A percentile compares a stretch with the other conserved stretches of the same genome.
phyloP scores from a whole-genome alignment of 2,113 vertebrate genomes.

The Aviceda subcristata region DNA sequence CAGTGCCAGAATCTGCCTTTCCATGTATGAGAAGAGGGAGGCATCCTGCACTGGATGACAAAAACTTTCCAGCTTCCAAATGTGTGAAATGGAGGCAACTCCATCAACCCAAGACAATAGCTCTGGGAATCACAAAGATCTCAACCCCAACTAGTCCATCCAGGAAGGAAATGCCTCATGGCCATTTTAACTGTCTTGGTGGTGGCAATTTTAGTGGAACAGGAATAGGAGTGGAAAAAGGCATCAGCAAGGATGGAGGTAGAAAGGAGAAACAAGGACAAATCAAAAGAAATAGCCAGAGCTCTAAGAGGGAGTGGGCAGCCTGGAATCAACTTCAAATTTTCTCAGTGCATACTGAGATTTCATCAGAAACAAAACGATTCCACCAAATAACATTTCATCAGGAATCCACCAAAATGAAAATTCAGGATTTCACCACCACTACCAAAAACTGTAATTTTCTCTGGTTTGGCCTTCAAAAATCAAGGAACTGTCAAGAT shows the following conservation, averaged over 20 bases:
- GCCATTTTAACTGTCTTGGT: neutral
- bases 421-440: neutral
- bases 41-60: neutral
- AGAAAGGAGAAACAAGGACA: neutral
- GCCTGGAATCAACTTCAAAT: neutral
- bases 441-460: neutral
- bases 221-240: neutral
- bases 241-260: neutral
- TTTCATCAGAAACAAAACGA: neutral
- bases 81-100: neutral
- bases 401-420: neutral
- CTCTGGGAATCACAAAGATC: neutral
- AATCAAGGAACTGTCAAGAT: neutral
- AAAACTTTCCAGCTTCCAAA: neutral
- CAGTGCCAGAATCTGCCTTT: neutral
- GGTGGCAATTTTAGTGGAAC: neutral
- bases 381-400: neutral
- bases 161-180: neutral
- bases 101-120: neutral
- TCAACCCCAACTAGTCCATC: neutral
- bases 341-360: neutral
- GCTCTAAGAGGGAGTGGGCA: neutral
- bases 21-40: neutral
- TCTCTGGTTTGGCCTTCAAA: neutral
- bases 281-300: neutral